Base-by-base conservation (phyloP, 1,140 invertebrate genomes). In the Chrysopa pallens region DNA sequence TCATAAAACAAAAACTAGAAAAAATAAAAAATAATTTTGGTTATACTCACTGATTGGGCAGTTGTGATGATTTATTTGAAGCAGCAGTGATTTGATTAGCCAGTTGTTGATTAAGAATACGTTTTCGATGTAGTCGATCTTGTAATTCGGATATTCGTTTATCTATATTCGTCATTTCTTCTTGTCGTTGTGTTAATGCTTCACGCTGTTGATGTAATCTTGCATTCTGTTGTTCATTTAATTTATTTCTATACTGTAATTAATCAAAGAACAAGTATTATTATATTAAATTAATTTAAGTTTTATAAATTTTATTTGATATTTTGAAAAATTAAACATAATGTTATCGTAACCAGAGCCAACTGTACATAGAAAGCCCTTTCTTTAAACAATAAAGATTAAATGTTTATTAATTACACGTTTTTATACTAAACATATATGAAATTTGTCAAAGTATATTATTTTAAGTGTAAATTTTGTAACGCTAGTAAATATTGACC, bases 171-270 rank as follows among this genome's bases (percentile, higher is more conserved):
- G 79, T 72, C 67, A 94, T 81, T 61, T 96, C 90, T 44, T 88
- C 84, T 56, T 92, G 85, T 17, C 84, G 63, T 49, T 87, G 81
- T 12, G 78, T 76, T 48, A 96, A 61, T 12, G 84, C 80, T 48
- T 92, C 82, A 38, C 86, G 71, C 62, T 94, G 89, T 48, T 85
- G 78, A 40, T 80, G 78, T 42, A 95, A 68, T 44, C 87, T 72
- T 31, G 78, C 80, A 58, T 85, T 90, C 62, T 96, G 90, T 56
- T 95, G 87, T 57, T 94, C 84, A 60, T 91, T 92, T 58, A 96
- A 65, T 60, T 94, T 93, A 64, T 94, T 94, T 15, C 90, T 85
- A 60, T 92, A 92, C 89, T 95, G 65, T 36, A 70, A 65, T 43
- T 41, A 12, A 33, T 11, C 4, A 42, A 8, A 23, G 39, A 48